A percentile compares a stretch with the other conserved stretches of the same genome.
Evolutionary conservation across 2,113 vertebrate species (phyloP).

Genomic region (Brachyistius frenatus): DNA sequence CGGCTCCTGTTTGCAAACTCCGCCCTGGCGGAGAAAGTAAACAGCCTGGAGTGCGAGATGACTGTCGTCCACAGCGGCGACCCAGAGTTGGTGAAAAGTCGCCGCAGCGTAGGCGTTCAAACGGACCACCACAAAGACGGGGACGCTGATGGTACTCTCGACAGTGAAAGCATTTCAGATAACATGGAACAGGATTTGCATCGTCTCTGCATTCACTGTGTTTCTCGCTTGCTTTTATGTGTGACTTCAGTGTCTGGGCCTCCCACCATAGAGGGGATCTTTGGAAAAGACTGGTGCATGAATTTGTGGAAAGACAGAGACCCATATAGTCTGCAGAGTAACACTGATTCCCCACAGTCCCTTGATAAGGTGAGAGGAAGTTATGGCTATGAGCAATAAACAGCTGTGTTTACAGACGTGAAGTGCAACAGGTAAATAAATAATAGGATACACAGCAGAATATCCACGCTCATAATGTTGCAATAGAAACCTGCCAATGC

Average conservation of each 20-base stretch:
- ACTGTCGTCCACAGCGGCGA: conserved; percentile 43
- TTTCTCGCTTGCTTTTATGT: neutral
- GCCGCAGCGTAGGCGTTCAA: conserved; percentile 70
- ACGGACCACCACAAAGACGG: conserved; percentile 51
- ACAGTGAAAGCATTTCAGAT: neutral
- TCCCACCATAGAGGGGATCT: conserved; percentile 78
- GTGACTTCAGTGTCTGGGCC: conserved; percentile 43
- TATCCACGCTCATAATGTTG: neutral
- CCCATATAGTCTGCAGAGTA: conserved; percentile 37
- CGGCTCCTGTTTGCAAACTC: conserved; percentile 68
- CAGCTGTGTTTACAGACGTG: neutral
- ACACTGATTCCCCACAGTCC: conserved; percentile 25
- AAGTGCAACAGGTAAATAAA: neutral
- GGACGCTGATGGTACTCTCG: conserved; percentile 35
- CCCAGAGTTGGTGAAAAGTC: conserved; percentile 40
- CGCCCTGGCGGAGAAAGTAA: conserved; percentile 68
- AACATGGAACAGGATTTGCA: no score
- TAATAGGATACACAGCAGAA: neutral
- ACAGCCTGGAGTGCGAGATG: conserved; percentile 69
- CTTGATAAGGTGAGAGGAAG: conserved; percentile 44
- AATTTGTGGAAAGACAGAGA: conserved; percentile 79
- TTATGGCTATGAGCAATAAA: neutral
- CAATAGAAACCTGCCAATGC: no score
- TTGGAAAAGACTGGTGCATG: conserved; percentile 83
- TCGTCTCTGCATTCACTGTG: neutral